Evolutionary conservation across 2,797 vertebrate species (phyloP), one percentile per base, ranked within the genome.

Genomic region (Sebastes dallii): DNA sequence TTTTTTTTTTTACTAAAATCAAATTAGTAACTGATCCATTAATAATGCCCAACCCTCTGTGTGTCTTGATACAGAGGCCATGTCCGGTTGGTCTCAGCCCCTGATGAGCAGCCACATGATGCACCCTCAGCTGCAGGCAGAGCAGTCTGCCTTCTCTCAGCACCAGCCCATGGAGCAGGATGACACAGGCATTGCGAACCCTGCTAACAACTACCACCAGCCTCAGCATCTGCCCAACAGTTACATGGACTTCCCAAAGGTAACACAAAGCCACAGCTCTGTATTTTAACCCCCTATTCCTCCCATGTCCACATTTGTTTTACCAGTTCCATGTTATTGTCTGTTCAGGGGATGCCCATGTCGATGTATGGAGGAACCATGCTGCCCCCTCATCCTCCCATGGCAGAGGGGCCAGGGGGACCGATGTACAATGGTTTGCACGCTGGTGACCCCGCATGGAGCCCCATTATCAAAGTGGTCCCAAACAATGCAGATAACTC

Each of bases 151-250:
- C 3, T 99, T 99, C 94, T 98, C 98, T 81, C 98, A 99, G 92
- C 98, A 99, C 95, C 98, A 99, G 90, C 97, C 97, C 29, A 97
- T 99, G 98, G 98, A 99, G 92, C 97, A 98, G 94, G 99, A 99
- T 76, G 98, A 99, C 95, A 99, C 98, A 13, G 98, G 98, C 94
- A 99, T 99, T 60, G 96, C 98, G 89, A 98, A 98, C 91, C 99
- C 98, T 58, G 97, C 98, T 3, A 99, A 98, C 93, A 97, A 97
- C 94, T 99, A 98, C 93, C 98, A 99, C 95, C 98, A 99, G 95
- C 96, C 97, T 79, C 94, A 94, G 84, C 95, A 95, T 88, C 95
- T 99, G 95, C 96, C 98, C 95, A 98, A 96, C 95, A 98, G 95
- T 93, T 99, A 98, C 95, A 97, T 99, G 95, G 98, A 99, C 95